A percentile compares a stretch with the other conserved stretches of the same genome.
Conservation (phyloP, 2,888 invertebrate genomes). For the Timema cristinae region DNA sequence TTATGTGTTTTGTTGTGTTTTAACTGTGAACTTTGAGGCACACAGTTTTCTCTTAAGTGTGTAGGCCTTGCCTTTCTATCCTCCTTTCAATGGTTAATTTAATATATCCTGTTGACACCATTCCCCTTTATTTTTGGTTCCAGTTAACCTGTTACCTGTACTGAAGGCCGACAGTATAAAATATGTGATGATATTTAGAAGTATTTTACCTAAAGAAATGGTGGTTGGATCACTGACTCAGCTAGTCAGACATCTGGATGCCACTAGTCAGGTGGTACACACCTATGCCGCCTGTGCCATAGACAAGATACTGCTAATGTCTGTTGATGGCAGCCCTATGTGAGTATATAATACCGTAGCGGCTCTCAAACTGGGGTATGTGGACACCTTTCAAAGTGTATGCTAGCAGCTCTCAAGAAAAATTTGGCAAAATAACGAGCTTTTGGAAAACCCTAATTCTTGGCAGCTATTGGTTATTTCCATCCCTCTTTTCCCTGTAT, state of each 20-base stretch:
- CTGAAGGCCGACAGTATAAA: conserved; percentile 95
- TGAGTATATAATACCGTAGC: conserved; percentile 42
- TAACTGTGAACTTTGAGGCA: too few species aligned
- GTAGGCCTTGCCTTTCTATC: too few species aligned
- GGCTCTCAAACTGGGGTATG: neutral
- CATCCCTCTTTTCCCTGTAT: too few species aligned
- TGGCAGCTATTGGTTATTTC: too few species aligned
- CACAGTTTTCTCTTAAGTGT: too few species aligned
- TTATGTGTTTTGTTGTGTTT: too few species aligned
- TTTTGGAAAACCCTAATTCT: neutral
- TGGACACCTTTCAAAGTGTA: too few species aligned
- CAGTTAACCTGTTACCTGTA: conserved; percentile 84
- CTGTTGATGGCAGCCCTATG: conserved; percentile 53
- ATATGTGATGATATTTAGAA: conserved; percentile 93
- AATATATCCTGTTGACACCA: too few species aligned
- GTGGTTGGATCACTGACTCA: conserved; percentile 72
- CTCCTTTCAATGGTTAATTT: too few species aligned
- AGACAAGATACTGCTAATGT: conserved; percentile 81
- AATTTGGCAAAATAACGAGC: too few species aligned
- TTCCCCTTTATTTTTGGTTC: conserved; percentile 24
- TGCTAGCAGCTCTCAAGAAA: too few species aligned
- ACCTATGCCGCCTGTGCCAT: conserved; percentile 92
- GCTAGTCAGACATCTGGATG: conserved; percentile 69
- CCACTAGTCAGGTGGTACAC: conserved; percentile 78
- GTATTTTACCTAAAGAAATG: conserved; percentile 76